Base-by-base conservation (phyloP, 1,140 invertebrate genomes). In the Chelonus insularis region DNA sequence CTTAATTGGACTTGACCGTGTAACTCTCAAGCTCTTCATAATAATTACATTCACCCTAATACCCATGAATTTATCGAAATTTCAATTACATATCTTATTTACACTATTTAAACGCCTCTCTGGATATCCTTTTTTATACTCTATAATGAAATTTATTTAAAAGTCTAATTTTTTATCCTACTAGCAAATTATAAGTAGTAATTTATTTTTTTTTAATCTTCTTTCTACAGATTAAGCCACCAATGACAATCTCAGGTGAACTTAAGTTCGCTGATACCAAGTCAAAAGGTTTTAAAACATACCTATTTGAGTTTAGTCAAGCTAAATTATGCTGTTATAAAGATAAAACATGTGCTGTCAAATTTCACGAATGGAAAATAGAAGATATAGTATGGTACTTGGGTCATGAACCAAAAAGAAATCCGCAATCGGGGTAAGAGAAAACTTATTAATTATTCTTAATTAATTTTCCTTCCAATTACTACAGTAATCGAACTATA, bases 311-410 rank as follows among this genome's bases (percentile, higher is more conserved):
- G 74, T 88, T 95, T 67, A 88, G 85, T 41, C 87, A 91, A 68
- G 86, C 86, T 0, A 90, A 87, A 70, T 81, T 96, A n/a, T 88
- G 84, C 62, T 89, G 88, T 64, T 93, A 89, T 67, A 95, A 94
- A 72, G 90, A 93, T 75, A 86, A 88, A 77, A 86, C 86, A 82
- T 86, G 87, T 65, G 85, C 86, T 0, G 74, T 82, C 8, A 86
- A 87, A 72, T 68, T 90, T 7, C 85, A 85, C 57, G 86, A 87
- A 60, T 93, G 91, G 90, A 84, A 85, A 66, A 84, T 93, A 16
- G 89, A 92, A 74, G 89, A 93, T 72, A 86, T 92, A 41, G 73
- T 88, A 5, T 92, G 91, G 88, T 95, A 94, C 78, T 79, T 91
- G 58, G 93, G 93, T 7, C 86, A 89, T 70, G 93, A 95, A 70